Percentiles rank a stretch among this genome's conserved stretches.
phyloP scores from a whole-genome alignment of 2,888 invertebrate species.

The Palloptera scutellata region DNA sequence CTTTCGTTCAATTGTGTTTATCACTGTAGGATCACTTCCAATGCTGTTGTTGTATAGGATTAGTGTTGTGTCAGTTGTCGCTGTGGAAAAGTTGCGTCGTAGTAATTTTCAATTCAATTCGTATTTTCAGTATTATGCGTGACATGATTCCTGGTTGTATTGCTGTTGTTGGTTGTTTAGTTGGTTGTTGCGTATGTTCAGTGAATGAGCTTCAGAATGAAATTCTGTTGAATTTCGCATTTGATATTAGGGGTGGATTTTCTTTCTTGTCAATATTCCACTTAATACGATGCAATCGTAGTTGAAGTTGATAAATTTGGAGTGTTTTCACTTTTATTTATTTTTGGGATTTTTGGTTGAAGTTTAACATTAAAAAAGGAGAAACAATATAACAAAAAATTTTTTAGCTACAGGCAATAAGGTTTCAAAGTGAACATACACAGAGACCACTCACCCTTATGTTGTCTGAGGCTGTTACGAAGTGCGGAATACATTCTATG shows the following conservation, averaged over 20 bases:
- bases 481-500: too few relatives aligned
- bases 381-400: constrained; percentile 4
- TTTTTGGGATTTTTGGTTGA: too few relatives aligned
- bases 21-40: too few relatives aligned
- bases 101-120: constrained; percentile 14
- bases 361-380: background rate
- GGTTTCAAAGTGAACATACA: constrained; percentile 10
- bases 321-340: too few relatives aligned
- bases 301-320: too few relatives aligned
- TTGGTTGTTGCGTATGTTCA: background rate
- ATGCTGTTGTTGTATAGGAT: too few relatives aligned
- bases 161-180: background rate
- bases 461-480: constrained; percentile 32
- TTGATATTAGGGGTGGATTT: background rate
- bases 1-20: too few relatives aligned
- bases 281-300: too few relatives aligned
- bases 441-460: constrained; percentile 31
- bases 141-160: background rate
- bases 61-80: too few relatives aligned
- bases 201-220: too few relatives aligned
- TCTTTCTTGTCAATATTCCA: background rate
- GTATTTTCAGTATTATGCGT: too few relatives aligned
- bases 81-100: constrained; percentile 17
- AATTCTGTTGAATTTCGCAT: too few relatives aligned
- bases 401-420: background rate